Evolutionary conservation across 1,140 invertebrate species (phyloP).

Genomic region (Bathynomus jamesi): DNA sequence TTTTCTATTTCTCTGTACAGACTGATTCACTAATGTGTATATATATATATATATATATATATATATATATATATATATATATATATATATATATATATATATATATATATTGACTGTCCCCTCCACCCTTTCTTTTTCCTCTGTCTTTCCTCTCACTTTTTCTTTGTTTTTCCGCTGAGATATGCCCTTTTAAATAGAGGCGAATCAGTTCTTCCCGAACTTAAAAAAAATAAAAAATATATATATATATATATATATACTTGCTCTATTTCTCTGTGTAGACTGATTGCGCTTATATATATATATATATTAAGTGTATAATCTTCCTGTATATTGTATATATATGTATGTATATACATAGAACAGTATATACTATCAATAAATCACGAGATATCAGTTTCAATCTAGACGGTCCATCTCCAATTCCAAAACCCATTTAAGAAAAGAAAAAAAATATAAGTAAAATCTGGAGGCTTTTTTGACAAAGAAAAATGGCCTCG

Average conservation of each 20-base stretch:
- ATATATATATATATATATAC: not conserved
- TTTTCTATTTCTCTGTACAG: not conserved
- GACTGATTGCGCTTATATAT: not conserved
- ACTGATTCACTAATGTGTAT: not conserved
- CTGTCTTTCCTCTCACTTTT: no score
- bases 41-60: not conserved
- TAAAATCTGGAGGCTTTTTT: not conserved
- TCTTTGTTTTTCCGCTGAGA: no score
- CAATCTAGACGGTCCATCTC: not conserved
- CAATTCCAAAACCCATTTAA: conserved; percentile 1
- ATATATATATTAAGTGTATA: conserved; percentile 1
- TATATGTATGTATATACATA: conserved; percentile 6
- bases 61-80: conserved; percentile 1
- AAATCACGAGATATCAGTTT: conserved; percentile 1
- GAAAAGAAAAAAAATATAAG: not conserved
- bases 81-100: not conserved
- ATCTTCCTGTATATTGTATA: not conserved
- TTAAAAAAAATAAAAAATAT: no score
- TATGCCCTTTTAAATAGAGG: no score
- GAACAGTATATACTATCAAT: not conserved
- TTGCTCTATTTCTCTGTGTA: not conserved
- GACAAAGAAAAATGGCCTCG: not conserved
- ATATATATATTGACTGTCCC: conserved; percentile 3
- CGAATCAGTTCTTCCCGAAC: no score
- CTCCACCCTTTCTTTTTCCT: no score